A percentile compares a stretch with the other conserved stretches of the same genome.
Evolutionary conservation across 1,140 invertebrate genomes (phyloP).

Genomic region (Procambarus virginalis): DNA sequence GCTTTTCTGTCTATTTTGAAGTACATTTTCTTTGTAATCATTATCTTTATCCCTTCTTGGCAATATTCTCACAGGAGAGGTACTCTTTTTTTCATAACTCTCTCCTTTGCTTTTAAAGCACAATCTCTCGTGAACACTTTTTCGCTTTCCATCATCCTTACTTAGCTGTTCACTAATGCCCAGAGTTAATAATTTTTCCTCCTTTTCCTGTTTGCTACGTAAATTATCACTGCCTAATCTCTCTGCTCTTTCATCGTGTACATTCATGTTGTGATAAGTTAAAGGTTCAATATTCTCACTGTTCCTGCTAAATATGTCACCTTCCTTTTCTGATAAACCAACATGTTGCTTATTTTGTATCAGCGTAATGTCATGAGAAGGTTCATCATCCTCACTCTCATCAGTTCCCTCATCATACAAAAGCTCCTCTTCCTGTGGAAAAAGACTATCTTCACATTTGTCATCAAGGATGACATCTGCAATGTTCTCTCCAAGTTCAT

Average conservation of each 20-base stretch:
- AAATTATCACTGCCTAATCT: not conserved
- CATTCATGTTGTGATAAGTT: not conserved
- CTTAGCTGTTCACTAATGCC: not conserved
- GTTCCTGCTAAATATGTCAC: not conserved
- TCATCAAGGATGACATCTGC: too few relatives aligned
- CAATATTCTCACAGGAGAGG: not conserved
- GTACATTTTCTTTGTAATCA: not conserved
- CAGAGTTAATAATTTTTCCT: too few relatives aligned
- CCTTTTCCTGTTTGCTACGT: not conserved
- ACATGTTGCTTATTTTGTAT: not conserved
- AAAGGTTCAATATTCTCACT: not conserved
- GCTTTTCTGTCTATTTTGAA: not conserved
- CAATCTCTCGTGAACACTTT: conserved; percentile 1
- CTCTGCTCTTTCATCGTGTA: not conserved
- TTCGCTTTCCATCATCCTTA: not conserved
- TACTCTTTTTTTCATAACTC: not conserved
- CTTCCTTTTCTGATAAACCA: not conserved
- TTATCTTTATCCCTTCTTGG: not conserved
- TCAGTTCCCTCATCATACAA: conserved; percentile 45
- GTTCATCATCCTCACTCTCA: conserved; percentile 25
- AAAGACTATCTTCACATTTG: conserved; percentile 30
- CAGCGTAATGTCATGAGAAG: not conserved
- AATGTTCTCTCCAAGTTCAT: not conserved
- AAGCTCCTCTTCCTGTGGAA: conserved; percentile 35
- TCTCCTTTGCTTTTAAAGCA: not conserved